Percentiles rank a stretch among this genome's conserved stretches.
Evolutionary conservation across 2,888 invertebrate species (phyloP).

Genomic region (Drosophila algonquin): DNA sequence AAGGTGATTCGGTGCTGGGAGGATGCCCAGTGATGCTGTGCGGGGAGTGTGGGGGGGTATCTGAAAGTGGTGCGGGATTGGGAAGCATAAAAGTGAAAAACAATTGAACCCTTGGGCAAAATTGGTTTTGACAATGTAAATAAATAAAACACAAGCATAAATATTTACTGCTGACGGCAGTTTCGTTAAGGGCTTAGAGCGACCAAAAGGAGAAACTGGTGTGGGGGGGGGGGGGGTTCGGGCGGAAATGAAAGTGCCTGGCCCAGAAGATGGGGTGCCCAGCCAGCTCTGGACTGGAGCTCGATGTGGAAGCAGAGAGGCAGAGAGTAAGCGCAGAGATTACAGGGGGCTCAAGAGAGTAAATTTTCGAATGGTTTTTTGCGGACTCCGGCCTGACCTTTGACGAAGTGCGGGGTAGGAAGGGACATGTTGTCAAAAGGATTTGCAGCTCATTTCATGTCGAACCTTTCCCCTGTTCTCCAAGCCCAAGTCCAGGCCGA

Average conservation of each 20-base stretch:
- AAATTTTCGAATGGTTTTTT: slow-evolving; percentile 40
- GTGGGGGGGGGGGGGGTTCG: too few species aligned
- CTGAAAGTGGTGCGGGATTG: not conserved
- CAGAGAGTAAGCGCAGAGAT: slow-evolving; percentile 64
- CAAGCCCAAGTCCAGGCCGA: not conserved
- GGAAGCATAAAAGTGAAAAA: slow-evolving; percentile 75
- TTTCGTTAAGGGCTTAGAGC: slow-evolving; percentile 50
- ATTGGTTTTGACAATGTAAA: slow-evolving; percentile 80
- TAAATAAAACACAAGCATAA: slow-evolving; percentile 80
- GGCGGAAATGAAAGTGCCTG: slow-evolving; percentile 9
- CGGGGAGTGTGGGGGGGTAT: not conserved
- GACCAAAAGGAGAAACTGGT: slow-evolving; percentile 1
- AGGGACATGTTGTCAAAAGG: slow-evolving; percentile 66
- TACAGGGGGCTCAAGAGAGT: slow-evolving; percentile 60
- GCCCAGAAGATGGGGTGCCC: not conserved
- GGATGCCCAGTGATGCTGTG: not conserved
- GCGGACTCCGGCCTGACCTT: slow-evolving; percentile 16
- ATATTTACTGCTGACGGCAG: slow-evolving; percentile 75
- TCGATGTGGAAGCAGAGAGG: slow-evolving; percentile 22
- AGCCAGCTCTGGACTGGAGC: not conserved
- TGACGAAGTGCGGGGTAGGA: not conserved
- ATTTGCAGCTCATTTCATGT: slow-evolving; percentile 77
- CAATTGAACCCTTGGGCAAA: slow-evolving; percentile 80
- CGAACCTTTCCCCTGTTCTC: slow-evolving; percentile 42
- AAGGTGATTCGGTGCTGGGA: slow-evolving; percentile 26